phyloP scores from a whole-genome alignment of 2,888 invertebrate species.

The Caradrina kadenii region DNA sequence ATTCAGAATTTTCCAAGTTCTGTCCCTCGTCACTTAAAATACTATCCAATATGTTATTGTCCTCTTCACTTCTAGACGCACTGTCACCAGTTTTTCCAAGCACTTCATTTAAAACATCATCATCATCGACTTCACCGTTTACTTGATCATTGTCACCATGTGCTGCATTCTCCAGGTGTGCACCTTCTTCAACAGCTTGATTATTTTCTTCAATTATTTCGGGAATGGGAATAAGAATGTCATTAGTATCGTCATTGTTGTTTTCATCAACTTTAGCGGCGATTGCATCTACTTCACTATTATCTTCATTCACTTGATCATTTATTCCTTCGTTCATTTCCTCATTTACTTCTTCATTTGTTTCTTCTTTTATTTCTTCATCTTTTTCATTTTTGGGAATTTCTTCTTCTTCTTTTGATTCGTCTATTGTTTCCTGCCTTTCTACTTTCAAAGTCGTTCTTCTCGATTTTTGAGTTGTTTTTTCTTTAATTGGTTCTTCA shows the following conservation, averaged over 20 bases:
- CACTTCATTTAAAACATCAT: slow-evolving; percentile 60
- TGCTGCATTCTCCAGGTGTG: neutral
- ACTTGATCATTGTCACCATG: slow-evolving; percentile 17
- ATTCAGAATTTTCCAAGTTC: slow-evolving; percentile 64
- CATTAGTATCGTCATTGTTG: slow-evolving; percentile 42
- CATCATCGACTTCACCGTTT: slow-evolving; percentile 60
- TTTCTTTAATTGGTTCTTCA: slow-evolving; percentile 22
- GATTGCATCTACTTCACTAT: neutral
- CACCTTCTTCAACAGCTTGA: slow-evolving; percentile 30
- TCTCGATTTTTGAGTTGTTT: slow-evolving; percentile 20
- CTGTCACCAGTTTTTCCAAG: slow-evolving; percentile 60
- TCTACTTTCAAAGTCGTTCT: slow-evolving; percentile 45
- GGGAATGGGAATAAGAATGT: slow-evolving; percentile 33
- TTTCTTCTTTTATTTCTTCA: slow-evolving; percentile 15
- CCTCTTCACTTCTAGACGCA: slow-evolving; percentile 66
- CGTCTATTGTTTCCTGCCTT: slow-evolving; percentile 49
- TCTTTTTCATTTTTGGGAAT: neutral
- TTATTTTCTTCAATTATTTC: slow-evolving; percentile 38
- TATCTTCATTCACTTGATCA: slow-evolving; percentile 5
- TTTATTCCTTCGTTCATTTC: neutral
- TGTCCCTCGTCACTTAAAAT: slow-evolving; percentile 71
- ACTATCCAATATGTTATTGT: slow-evolving; percentile 70
- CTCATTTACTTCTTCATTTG: neutral
- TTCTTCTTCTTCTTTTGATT: slow-evolving; percentile 17
- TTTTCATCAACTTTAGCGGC: slow-evolving; percentile 30